Evolutionary conservation across 2,113 vertebrate species (phyloP).

Genomic region (Aplodontia rufa): DNA sequence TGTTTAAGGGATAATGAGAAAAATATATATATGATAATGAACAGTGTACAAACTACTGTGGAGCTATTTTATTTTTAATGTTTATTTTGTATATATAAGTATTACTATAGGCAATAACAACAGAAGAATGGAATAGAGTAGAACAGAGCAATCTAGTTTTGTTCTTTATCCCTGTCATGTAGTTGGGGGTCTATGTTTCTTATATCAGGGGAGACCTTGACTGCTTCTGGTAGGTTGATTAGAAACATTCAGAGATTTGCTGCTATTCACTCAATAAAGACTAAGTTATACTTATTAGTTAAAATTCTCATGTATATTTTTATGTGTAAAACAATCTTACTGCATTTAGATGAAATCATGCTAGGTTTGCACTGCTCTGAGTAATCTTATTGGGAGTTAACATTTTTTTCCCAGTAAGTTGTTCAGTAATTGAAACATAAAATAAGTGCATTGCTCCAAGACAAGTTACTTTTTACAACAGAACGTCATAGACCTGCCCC

Average conservation of each 20-base stretch:
- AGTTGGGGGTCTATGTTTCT: background rate
- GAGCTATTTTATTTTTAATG: background rate
- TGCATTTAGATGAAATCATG: background rate
- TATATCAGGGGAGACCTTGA: background rate
- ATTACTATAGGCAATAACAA: background rate
- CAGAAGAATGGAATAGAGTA: background rate
- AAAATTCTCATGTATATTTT: background rate
- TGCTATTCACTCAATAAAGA: background rate
- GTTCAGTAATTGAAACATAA: background rate
- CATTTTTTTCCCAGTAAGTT: background rate
- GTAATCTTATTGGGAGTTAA: background rate
- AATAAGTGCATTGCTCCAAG: background rate
- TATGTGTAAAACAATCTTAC: background rate
- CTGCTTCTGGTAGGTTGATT: background rate
- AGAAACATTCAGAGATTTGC: background rate
- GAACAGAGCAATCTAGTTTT: background rate
- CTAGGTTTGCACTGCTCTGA: background rate
- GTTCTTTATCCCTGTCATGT: background rate
- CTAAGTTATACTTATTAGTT: background rate
- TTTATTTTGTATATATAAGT: no score
- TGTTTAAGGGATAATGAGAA: background rate
- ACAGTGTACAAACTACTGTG: background rate
- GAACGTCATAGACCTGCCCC: background rate
- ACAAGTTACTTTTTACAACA: background rate
- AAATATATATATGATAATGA: background rate